Conservation (phyloP, 2,888 invertebrate genomes). For the Platerodrilus igneus region DNA sequence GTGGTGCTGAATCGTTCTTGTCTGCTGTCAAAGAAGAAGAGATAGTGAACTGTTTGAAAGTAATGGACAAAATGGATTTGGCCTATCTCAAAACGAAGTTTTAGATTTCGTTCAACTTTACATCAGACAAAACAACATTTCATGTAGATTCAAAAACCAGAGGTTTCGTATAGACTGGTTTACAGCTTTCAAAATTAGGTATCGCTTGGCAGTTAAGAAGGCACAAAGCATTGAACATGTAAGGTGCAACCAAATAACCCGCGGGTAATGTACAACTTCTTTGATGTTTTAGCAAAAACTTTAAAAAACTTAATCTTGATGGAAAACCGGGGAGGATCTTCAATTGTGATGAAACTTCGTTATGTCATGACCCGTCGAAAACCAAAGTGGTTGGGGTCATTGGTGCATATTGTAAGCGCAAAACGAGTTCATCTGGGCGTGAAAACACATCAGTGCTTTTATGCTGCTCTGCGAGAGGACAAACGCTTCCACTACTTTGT, state of each 20-base stretch:
- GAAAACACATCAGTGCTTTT: conserved; percentile 36
- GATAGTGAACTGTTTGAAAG: background rate
- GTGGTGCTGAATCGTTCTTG: background rate
- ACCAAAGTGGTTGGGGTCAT: conserved; percentile 22
- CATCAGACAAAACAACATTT: background rate
- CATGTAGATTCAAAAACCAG: conserved; percentile 24
- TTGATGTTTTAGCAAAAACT: conserved; percentile 5
- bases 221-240: conserved; percentile 27
- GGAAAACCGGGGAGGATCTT: conserved; percentile 29
- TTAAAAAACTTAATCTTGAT: conserved; percentile 23
- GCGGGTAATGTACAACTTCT: conserved; percentile 25
- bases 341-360: conserved; percentile 24
- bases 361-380: conserved; percentile 14
- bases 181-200: conserved; percentile 23
- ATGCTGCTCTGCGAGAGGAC: conserved; percentile 28
- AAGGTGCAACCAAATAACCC: conserved; percentile 24
- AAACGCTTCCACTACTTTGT: conserved; percentile 38
- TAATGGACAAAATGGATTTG: conserved; percentile 5
- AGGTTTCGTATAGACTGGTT: conserved; percentile 31
- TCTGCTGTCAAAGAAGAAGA: background rate
- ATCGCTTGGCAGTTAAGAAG: conserved; percentile 27
- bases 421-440: conserved; percentile 32
- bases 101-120: conserved; percentile 6
- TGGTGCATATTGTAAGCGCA: conserved; percentile 15
- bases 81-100: conserved; percentile 6